Evolutionary conservation across 1,140 invertebrate genomes (phyloP), one percentile per base, ranked within the genome.

Genomic region (Diploscapter pachys): DNA sequence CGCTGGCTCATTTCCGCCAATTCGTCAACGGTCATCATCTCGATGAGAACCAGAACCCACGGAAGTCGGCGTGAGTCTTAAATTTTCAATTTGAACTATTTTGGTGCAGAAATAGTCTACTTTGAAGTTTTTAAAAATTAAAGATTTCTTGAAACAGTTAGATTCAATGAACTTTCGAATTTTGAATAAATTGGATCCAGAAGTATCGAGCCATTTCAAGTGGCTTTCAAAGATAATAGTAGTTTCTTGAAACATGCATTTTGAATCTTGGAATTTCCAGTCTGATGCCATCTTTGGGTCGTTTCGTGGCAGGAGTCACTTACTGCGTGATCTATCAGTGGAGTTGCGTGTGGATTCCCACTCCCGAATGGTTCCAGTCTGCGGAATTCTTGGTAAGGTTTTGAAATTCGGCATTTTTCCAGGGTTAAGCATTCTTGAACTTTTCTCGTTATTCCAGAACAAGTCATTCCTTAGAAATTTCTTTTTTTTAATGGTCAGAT

Each of bases 21-120:
- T 88, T 88, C 81, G 82, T 87, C 3, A 83, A 84, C 68, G 87
- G 87, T 49, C 80, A 85, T 62, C 86, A 78, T 77, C 71, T 80
- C 53, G 82, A 81, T 55, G 72, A 81, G 5, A 73, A 77, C 9
- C 77, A 75, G 48, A 72, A 77, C 67, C 77, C 83, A 61, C 64
- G 79, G 48, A 71, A 79, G 71, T 80, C 81, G 8, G 84, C 77
- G 77, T 79, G 56, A 71, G 50, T 63, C 54, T 55, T 31, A 9
- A 49, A 54, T 73, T 9, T 70, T 67, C 57, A 71, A 76, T 63
- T 79, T 63, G 8, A 69, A 73, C 72, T 57, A 57, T 48, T 80
- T n/a, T 53, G 11, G 71, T 11, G 11, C 9, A 72, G 11, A 13
- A n/a, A 71, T 57, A n/a, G 48, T 71, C 31, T 0, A 31, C 31